Conservation (phyloP, 2,888 invertebrate species). For the Oscheius onirici region DNA sequence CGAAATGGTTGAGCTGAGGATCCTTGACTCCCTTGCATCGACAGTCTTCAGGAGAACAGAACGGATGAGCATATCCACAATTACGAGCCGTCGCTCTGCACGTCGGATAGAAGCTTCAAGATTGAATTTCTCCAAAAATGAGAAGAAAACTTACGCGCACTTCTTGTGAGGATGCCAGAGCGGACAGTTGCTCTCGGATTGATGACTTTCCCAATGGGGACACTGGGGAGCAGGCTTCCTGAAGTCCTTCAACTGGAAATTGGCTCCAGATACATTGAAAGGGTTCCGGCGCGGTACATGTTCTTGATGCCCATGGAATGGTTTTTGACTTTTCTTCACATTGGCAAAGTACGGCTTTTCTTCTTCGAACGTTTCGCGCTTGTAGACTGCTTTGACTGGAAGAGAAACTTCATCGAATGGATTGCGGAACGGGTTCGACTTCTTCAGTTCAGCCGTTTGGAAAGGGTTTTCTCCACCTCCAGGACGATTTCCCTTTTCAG, state of each 20-base stretch:
- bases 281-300: too few species aligned
- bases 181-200: neutral
- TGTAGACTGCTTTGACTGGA: too few species aligned
- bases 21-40: neutral
- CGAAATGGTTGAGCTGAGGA: slow-evolving; percentile 20
- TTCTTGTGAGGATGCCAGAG: slow-evolving; percentile 24
- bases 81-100: slow-evolving; percentile 2
- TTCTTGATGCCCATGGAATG: too few species aligned
- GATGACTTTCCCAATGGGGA: slow-evolving; percentile 23
- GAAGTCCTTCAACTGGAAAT: neutral
- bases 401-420: too few species aligned
- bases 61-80: slow-evolving; percentile 27
- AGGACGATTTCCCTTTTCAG: too few species aligned
- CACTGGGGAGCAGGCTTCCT: slow-evolving; percentile 27
- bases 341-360: too few species aligned
- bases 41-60: slow-evolving; percentile 3
- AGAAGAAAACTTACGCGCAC: slow-evolving; percentile 1
- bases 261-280: too few species aligned
- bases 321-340: too few species aligned
- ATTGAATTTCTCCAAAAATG: neutral
- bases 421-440: too few species aligned
- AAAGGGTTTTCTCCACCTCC: too few species aligned
- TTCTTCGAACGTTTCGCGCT: too few species aligned
- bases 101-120: slow-evolving; percentile 13
- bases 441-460: too few species aligned